Conservation (phyloP, 1,140 invertebrate species). For the Anastatus disparis region DNA sequence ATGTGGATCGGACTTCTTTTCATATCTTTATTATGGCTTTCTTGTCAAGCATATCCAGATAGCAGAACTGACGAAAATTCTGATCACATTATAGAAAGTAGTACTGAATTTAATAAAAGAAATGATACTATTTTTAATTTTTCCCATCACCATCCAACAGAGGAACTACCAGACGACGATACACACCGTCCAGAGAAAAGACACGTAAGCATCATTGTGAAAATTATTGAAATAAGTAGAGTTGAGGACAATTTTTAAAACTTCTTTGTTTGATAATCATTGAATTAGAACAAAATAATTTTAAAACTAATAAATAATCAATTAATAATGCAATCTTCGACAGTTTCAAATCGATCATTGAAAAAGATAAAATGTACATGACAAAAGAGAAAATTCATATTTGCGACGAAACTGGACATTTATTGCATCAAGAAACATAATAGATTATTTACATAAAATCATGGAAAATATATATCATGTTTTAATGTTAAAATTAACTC, state of each 20-base stretch:
- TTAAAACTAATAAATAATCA: background rate
- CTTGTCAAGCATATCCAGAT: conserved; percentile 18
- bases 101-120: too few relatives aligned
- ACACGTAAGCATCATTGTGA: conserved; percentile 31
- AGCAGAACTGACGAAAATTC: background rate
- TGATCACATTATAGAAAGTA: background rate
- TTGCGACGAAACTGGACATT: too few relatives aligned
- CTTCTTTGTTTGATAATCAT: conserved; percentile 1
- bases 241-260: background rate
- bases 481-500: too few relatives aligned
- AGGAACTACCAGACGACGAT: background rate
- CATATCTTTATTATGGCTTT: background rate
- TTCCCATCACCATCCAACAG: background rate
- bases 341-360: background rate
- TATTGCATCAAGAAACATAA: too few relatives aligned
- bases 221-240: background rate
- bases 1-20: conserved; percentile 7
- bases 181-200: background rate
- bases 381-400: background rate
- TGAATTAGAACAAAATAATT: background rate
- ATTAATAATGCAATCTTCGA: conserved; percentile 19
- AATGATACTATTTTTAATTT: background rate
- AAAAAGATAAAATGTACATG: background rate
- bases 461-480: too few relatives aligned
- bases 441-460: too few relatives aligned